Conservation (phyloP, 1,140 invertebrate species). For the Heterodera carotae region DNA sequence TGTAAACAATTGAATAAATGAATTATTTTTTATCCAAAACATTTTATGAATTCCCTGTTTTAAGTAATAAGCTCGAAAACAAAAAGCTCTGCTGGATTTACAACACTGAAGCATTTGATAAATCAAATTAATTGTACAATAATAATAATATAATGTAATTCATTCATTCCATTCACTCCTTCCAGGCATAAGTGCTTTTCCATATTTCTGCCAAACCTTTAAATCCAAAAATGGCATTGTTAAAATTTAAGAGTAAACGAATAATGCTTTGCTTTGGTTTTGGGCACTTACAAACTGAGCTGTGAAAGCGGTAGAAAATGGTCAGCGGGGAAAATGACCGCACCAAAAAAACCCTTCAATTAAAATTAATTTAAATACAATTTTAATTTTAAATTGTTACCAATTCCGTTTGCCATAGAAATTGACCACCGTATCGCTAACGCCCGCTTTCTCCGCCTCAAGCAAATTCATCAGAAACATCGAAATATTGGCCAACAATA, state of each 20-base stretch:
- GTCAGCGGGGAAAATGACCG: slow-evolving; percentile 60
- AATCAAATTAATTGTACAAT: too few species aligned
- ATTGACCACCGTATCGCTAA: slow-evolving; percentile 58
- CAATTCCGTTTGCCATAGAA: slow-evolving; percentile 63
- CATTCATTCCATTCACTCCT: slow-evolving; percentile 21
- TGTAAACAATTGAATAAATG: too few species aligned
- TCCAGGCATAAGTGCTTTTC: slow-evolving; percentile 63
- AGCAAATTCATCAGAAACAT: slow-evolving; percentile 65
- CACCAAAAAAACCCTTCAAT: slow-evolving; percentile 57
- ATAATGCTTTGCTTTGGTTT: background rate
- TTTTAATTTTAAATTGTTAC: background rate
- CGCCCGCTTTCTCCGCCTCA: slow-evolving; percentile 59
- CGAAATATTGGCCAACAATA: slow-evolving; percentile 61
- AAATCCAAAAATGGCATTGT: too few species aligned
- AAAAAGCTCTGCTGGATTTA: too few species aligned
- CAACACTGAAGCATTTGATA: too few species aligned
- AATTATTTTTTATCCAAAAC: too few species aligned
- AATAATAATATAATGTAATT: too few species aligned
- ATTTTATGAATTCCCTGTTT: too few species aligned
- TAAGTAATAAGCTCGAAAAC: too few species aligned
- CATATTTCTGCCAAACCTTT: slow-evolving; percentile 59
- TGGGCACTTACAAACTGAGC: slow-evolving; percentile 58
- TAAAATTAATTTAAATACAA: background rate
- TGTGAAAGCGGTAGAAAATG: slow-evolving; percentile 64
- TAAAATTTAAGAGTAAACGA: background rate